A percentile compares a stretch with the other conserved stretches of the same genome.
These are phyloP conservation scores for Cryptocheilus praepositus DNA, from an alignment of 2,888 invertebrate species.

Conservation along the genomic window DNA sequence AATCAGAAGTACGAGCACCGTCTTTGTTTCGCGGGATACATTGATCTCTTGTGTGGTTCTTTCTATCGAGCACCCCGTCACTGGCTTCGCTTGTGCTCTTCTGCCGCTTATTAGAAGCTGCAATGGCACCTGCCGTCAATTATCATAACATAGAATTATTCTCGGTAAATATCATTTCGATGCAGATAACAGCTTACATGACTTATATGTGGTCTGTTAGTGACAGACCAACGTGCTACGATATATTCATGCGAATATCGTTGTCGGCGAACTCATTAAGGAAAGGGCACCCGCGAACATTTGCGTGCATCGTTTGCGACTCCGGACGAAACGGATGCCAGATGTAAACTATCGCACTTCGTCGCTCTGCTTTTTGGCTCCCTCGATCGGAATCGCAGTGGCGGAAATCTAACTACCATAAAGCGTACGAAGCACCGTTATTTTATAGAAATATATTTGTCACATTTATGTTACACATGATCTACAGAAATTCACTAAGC, in stretches of 20 bases:
- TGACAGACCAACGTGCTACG: too few species aligned
- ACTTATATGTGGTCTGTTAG: slow-evolving; percentile 15
- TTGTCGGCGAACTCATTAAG: too few species aligned
- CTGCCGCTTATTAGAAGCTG: slow-evolving; percentile 56
- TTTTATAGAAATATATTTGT: slow-evolving; percentile 48
- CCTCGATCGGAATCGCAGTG: too few species aligned
- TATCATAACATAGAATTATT: slow-evolving; percentile 67
- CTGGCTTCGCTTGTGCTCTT: slow-evolving; percentile 43
- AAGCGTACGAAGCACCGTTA: slow-evolving; percentile 35
- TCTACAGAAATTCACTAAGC: slow-evolving; percentile 47
- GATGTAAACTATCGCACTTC: too few species aligned
- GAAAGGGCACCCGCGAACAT: too few species aligned
- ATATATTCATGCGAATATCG: too few species aligned
- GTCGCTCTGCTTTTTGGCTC: too few species aligned
- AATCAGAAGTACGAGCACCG: neutral
- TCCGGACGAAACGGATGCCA: too few species aligned
- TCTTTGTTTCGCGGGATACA: neutral
- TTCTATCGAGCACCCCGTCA: slow-evolving; percentile 28
- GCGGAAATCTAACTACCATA: neutral
- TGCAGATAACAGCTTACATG: slow-evolving; percentile 53
- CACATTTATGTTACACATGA: slow-evolving; percentile 40
- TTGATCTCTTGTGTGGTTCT: neutral
- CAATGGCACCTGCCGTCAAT: slow-evolving; percentile 65
- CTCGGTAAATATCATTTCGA: slow-evolving; percentile 62
- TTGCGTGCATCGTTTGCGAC: too few species aligned